These are phyloP conservation scores for Apantesis nais DNA, from an alignment of 2,888 invertebrate species.

Conservation along the genomic window DNA sequence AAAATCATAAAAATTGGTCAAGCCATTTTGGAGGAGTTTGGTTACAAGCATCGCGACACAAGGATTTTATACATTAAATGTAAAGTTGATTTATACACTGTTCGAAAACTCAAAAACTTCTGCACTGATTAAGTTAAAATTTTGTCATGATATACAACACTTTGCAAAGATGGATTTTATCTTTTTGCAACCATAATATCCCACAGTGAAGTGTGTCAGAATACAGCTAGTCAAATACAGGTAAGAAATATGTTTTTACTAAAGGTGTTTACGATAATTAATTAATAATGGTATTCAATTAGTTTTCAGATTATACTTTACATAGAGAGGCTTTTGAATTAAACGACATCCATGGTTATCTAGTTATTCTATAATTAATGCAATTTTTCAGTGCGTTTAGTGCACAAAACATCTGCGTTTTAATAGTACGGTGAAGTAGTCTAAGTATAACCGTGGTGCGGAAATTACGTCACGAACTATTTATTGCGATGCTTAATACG, in stretches of 20 bases:
- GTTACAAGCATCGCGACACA: too few species aligned
- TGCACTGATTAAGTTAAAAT: too few species aligned
- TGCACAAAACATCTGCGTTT: slow-evolving; percentile 12
- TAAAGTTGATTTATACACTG: too few species aligned
- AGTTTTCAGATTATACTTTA: not conserved
- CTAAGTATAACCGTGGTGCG: not conserved
- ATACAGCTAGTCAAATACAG: too few species aligned
- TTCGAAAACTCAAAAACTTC: too few species aligned
- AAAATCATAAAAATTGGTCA: too few species aligned
- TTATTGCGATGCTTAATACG: not conserved
- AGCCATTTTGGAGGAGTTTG: too few species aligned
- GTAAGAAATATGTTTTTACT: not conserved
- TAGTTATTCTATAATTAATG: slow-evolving; percentile 1
- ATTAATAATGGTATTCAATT: not conserved
- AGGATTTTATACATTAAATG: too few species aligned
- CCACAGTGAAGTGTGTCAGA: too few species aligned
- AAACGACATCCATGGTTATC: not conserved
- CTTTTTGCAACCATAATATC: too few species aligned
- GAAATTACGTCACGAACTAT: not conserved
- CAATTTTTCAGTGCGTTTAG: not conserved
- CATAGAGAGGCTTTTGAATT: not conserved
- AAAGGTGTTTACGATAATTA: not conserved
- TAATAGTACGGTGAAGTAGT: not conserved
- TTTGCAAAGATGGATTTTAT: too few species aligned
- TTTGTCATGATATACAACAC: too few species aligned